Base-by-base conservation (phyloP, 2,888 invertebrate species). In the Spatulosminthurus flaviceps region DNA sequence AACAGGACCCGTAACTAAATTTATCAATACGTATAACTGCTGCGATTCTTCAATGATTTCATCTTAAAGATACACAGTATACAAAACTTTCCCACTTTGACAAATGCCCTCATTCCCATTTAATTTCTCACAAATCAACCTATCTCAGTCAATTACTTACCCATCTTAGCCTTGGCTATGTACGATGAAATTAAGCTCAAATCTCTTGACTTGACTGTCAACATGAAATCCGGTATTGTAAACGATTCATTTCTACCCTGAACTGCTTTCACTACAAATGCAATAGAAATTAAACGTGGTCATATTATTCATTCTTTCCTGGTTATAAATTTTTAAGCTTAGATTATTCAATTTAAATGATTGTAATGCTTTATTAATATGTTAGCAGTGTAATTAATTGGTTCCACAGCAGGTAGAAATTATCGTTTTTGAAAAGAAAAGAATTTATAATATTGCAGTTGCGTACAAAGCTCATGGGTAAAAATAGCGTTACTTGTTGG, bases 161-260 rank as follows among this genome's bases (percentile, higher is more conserved):
- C 84, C 70, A 76, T 81, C 73, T 81, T 84, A 24, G 84, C 83
- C 79, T 83, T 83, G 2, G 82, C 80, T 69, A 84, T 76, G 79
- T 81, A 83, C 16, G 80, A 77, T 43, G 83, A 80, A 60, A 84
- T 80, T 81, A 84, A 82, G 73, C 83, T 84, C 81, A 84, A 83
- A 83, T 83, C 83, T 80, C 83, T 80, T 74, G 79, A 77, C 66
- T 77, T 82, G 26, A 82, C 79, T 51, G 79, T 75, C 71, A 77
- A 71, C 42, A 80, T 77, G 70, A 82, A 43, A 77, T 82, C 80
- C 70, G 79, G 80, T 60, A 80, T 60, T 69, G 69, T 82, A 66
- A 80, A 78, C 72, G 72, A 70, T 71, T 79, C 80, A 74, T 80
- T 78, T 66, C 71, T 80, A 78, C 19, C 21, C 21, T 77, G 78